phyloP scores from a whole-genome alignment of 2,888 invertebrate genomes.

The Crossocerus cetratus region DNA sequence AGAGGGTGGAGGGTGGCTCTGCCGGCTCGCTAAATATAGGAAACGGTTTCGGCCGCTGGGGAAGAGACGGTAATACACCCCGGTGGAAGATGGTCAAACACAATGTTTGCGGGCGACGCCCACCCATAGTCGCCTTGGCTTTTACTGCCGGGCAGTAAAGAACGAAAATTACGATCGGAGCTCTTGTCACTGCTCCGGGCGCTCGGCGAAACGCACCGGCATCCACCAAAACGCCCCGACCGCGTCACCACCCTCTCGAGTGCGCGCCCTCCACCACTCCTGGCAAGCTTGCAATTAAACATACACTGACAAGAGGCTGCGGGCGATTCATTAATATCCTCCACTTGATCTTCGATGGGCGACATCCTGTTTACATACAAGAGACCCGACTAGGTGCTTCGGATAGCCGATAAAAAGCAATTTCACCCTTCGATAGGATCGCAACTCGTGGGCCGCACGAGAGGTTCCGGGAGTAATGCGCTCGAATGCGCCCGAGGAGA shows the following conservation, averaged over 20 bases:
- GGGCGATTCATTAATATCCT: too few species aligned
- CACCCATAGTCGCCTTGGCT: slow-evolving; percentile 69
- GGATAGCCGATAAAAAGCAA: too few species aligned
- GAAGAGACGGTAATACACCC: slow-evolving; percentile 53
- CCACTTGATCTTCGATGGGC: too few species aligned
- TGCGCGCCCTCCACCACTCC: background rate
- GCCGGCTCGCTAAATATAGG: slow-evolving; percentile 63
- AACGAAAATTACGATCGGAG: slow-evolving; percentile 74
- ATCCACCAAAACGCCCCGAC: slow-evolving; percentile 13
- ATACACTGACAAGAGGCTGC: background rate
- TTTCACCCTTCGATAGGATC: too few species aligned
- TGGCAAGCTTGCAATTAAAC: background rate
- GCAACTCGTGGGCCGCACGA: background rate
- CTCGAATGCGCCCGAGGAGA: background rate
- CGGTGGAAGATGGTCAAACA: slow-evolving; percentile 70
- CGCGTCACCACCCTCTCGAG: background rate
- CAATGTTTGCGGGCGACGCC: slow-evolving; percentile 75
- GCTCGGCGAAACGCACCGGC: slow-evolving; percentile 54
- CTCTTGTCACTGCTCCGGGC: slow-evolving; percentile 74
- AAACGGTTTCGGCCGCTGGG: slow-evolving; percentile 58
- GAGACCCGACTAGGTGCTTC: background rate
- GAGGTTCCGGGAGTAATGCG: background rate
- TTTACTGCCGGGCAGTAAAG: slow-evolving; percentile 74
- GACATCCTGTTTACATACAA: background rate
- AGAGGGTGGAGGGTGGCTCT: slow-evolving; percentile 36